Evolutionary conservation across 2,888 invertebrate species (phyloP), one percentile per base, ranked within the genome.

Genomic region (Caenorhabditis sulstoni): DNA sequence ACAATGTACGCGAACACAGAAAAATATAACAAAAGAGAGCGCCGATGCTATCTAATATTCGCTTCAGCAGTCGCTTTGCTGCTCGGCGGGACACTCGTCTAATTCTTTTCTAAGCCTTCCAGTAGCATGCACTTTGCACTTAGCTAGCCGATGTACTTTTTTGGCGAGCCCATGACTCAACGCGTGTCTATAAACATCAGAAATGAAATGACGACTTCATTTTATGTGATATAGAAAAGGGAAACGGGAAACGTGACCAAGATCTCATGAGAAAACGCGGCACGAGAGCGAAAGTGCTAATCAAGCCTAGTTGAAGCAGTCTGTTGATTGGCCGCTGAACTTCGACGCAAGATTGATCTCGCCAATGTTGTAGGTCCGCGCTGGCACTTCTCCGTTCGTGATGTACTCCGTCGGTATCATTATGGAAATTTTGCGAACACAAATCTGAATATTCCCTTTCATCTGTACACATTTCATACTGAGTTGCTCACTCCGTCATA

Each of bases 261-360:
- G 61, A 52, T 52, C 59, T 59, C 44, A 37, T 59, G 52, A 68
- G 23, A 49, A 49, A 22, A 20, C 5, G 45, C 23, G 29, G 29
- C 3, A 45, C n/a, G 14, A 18, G 22, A 16, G 5, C 2, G 37
- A 11, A 16, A 61, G 41, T 12, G n/a, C 3, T 16, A 50, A 29
- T 18, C 50, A 52, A 11, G 11, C 52, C 83, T 70, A 86, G 68
- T 88, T 87, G 64, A 88, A 71, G 74, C 87, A 88, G 68, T 88
- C 87, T 8, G 85, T 82, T 18, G 71, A 67, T 75, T 88, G 83
- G 4, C 88, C 88, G 16, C 80, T 77, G 81, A 89, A 88, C 18
- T 79, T 76, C 3, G 86, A 87, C 41, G 84, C 85, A 29, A 88
- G 67, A 59, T 88, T 88, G 44, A 88, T 58, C 44, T 79, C 78